Conservation (phyloP, 2,113 vertebrate genomes). For the Cebus imitator region DNA sequence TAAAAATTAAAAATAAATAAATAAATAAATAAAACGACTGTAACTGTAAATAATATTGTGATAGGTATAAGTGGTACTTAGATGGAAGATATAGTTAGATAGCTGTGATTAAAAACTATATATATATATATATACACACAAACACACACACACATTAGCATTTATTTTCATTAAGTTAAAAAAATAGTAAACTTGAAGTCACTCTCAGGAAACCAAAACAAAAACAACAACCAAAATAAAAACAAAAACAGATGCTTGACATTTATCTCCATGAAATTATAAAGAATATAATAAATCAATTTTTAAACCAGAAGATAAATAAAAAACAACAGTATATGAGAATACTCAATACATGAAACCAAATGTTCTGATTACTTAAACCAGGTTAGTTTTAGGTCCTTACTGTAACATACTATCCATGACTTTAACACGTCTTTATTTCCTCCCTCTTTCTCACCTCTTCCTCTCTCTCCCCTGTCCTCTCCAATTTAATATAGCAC, state of each 20-base stretch:
- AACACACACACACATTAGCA: accelerated
- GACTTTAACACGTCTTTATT: background rate
- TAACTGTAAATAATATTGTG: background rate
- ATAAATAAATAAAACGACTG: background rate
- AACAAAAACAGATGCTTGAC: background rate
- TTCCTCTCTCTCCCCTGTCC: background rate
- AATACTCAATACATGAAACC: background rate
- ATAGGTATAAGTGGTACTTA: background rate
- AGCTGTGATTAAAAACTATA: too few relatives aligned
- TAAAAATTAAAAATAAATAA: background rate
- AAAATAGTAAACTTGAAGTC: background rate
- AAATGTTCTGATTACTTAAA: background rate
- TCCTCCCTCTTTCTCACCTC: background rate
- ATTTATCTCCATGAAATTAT: background rate
- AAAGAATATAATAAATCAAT: background rate
- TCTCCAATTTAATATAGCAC: background rate
- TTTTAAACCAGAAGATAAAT: background rate
- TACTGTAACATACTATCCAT: background rate
- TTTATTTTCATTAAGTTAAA: background rate
- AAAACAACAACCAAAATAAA: background rate
- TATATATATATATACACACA: background rate
- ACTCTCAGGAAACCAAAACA: background rate
- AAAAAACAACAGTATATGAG: background rate
- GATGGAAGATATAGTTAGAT: background rate
- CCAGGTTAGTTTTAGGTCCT: conserved; percentile 16